Base-by-base conservation (phyloP, 2,888 invertebrate genomes). In the Baccha elongata region DNA sequence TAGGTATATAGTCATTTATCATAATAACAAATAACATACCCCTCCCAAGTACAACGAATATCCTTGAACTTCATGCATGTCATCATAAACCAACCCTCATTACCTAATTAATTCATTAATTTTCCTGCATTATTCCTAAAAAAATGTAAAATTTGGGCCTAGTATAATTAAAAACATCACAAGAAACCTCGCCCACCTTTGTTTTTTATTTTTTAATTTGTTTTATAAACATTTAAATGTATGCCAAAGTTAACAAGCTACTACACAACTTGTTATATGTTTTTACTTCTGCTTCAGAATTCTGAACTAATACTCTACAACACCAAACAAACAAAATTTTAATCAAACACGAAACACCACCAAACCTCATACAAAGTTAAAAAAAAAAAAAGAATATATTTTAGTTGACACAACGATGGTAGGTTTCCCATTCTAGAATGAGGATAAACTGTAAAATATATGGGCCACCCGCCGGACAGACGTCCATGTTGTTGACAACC, bases 301-400 rank as follows among this genome's bases (percentile, higher is more conserved):
- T n/a, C n/a, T n/a, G n/a, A n/a, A n/a, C n/a, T n/a, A n/a, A n/a
- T n/a, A 26, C 53, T 76, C 53, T 17, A 67, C 60, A 79, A 48
- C 53, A 79, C 73, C 73, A 73, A n/a, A n/a, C 46, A 62, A 55
- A 79, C 62, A 26, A 55, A 79, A 79, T 79, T 79, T 67, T 79
- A 73, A 73, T 79, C 73, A 79, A 73, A 73, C 48, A 73, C 55
- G 46, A 58, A 32, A 46, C 29, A 23, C 44, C 46, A 46, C 17
- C 46, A 19, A 35, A 35, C 53, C 19, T 21, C 29, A 37, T 26
- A 29, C 37, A 19, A n/a, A 26, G 13, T 26, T n/a, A 26, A 17
- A 35, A 19, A 37, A 55, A 19, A 21, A 21, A 32, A 29, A 60
- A 40, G 23, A 13, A 53, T 23, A 52, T 23, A 10, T 35, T 7